A percentile compares a stretch with the other conserved stretches of the same genome.
phyloP scores from a whole-genome alignment of 1,140 invertebrate genomes.

The Parapsyche elsis region DNA sequence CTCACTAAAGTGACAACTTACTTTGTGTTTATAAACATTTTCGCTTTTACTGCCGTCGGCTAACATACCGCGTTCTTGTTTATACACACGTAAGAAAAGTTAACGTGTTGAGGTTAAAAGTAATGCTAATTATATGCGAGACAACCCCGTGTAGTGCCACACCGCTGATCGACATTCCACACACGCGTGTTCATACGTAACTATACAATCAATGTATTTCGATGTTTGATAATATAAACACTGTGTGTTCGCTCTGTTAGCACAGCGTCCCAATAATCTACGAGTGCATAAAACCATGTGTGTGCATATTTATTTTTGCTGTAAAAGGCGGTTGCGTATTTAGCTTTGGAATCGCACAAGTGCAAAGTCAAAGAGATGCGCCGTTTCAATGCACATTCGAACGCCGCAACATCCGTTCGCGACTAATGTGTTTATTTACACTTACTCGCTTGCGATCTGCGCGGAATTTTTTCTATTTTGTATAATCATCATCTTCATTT shows the following conservation, averaged over 20 bases:
- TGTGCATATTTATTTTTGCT: neutral
- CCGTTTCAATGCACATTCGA: constrained; percentile 1
- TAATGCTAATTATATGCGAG: neutral
- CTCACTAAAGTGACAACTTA: constrained; percentile 10
- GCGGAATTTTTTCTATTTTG: too few species aligned
- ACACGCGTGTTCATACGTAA: too few species aligned
- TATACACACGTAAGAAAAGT: neutral
- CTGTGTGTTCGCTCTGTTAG: neutral
- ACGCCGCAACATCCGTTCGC: neutral
- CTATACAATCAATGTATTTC: too few species aligned
- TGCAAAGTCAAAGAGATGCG: constrained; percentile 11
- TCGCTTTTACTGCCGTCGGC: constrained; percentile 6
- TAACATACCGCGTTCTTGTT: neutral
- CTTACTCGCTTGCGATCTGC: too few species aligned
- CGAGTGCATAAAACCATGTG: neutral
- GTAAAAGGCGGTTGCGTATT: neutral
- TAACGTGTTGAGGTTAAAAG: neutral
- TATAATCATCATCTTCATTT: too few species aligned
- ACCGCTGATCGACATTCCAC: too few species aligned
- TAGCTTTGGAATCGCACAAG: constrained; percentile 12
- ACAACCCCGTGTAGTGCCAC: too few species aligned
- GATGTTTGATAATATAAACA: neutral
- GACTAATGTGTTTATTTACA: neutral
- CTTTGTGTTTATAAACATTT: constrained; percentile 16
- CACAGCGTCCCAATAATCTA: neutral